Base-by-base conservation (phyloP, 2,113 vertebrate genomes). In the Centropus unirufus region DNA sequence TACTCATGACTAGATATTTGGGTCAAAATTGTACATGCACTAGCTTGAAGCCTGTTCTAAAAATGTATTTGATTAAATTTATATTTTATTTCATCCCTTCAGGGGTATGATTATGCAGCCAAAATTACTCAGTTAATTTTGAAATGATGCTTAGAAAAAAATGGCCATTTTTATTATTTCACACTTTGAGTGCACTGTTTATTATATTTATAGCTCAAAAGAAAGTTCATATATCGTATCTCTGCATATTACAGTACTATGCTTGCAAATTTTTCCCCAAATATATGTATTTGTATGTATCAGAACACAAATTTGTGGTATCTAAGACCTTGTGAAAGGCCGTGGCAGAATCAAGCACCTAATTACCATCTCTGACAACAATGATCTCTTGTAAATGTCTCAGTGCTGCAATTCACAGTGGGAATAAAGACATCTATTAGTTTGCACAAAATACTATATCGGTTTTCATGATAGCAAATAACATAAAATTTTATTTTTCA, bases 1-100 rank as follows among this genome's bases (percentile, higher is more conserved):
- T 92, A 82, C 76, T 94, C 86, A 82, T 96, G 87, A 96, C 80
- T 96, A 95, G 87, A 75, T 96, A 96, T 93, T 95, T 97, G 90
- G 87, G 82, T 97, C 97, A 94, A 81, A 93, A 82, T n/a, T 89
- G 54, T 92, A 46, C 87, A 75, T 87, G 51, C 44, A 19, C 15
- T 93, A 73, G 54, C 68, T 94, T 86, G 74, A 94, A 95, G 92
- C 36, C 9, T 76, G 64, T 89, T 96, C 80, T 94, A 82, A 78
- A 95, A 85, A 58, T 40, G 52, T 87, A 55, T 96, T 95, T 84
- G 46, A 93, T 95, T 96, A 93, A 91, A 92, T 86, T 89, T 96
- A 61, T 93, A 36, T 87, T 95, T 96, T 93, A 96, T 92, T 93
- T 78, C 34, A 91, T 92, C 40, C 83, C 75, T 96, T 96, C 79